Conservation (phyloP, 1,140 invertebrate species). For the Stegodyphus dumicola region DNA sequence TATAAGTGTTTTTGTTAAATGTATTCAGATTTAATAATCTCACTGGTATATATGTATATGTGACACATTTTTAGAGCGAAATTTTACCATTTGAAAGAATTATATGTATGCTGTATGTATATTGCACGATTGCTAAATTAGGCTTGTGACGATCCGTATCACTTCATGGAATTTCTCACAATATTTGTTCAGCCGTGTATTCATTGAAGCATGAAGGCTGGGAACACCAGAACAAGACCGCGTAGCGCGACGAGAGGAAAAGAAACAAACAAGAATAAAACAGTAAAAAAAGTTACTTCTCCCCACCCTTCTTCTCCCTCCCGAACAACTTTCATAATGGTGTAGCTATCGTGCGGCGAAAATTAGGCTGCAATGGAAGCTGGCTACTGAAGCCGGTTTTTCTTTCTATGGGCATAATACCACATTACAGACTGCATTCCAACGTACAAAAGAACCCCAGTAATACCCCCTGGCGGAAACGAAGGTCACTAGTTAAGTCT, state of each 20-base stretch:
- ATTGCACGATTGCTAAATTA: too few relatives aligned
- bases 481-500: conserved; percentile 43
- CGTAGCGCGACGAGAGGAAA: conserved; percentile 1
- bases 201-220: conserved; percentile 40
- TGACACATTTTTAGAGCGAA: too few relatives aligned
- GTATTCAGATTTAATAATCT: too few relatives aligned
- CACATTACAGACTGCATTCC: conserved; percentile 30
- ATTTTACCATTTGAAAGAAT: too few relatives aligned
- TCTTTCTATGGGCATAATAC: conserved; percentile 52
- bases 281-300: conserved; percentile 13
- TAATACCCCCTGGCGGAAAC: conserved; percentile 43
- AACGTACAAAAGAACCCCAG: conserved; percentile 26
- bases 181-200: conserved; percentile 30
- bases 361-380: conserved; percentile 40
- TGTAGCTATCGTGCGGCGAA: conserved; percentile 32
- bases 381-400: conserved; percentile 57
- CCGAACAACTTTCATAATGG: conserved; percentile 16
- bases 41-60: too few relatives aligned
- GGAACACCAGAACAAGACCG: not conserved
- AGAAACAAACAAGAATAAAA: conserved; percentile 7
- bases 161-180: conserved; percentile 12
- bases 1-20: too few relatives aligned
- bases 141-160: not conserved
- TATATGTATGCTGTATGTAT: too few relatives aligned
- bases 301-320: not conserved